These are phyloP conservation scores for Aegotheles bennettii DNA, from an alignment of 2,113 vertebrate genomes.

Conservation along the genomic window DNA sequence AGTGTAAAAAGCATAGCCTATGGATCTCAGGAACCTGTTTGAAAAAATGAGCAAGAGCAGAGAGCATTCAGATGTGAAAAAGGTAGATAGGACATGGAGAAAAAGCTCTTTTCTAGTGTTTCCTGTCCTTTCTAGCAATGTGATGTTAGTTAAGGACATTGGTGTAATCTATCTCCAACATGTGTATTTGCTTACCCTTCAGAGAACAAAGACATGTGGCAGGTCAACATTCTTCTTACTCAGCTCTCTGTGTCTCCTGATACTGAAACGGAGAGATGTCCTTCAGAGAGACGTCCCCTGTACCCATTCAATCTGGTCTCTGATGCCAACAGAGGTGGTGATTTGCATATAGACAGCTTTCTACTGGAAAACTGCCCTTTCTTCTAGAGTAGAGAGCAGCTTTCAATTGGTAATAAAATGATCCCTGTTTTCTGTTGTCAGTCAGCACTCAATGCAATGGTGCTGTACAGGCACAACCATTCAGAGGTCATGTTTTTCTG, in stretches of 20 bases:
- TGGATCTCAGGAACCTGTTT: neutral
- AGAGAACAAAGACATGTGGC: neutral
- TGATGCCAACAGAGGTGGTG: neutral
- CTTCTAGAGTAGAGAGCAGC: neutral
- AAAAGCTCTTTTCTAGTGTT: neutral
- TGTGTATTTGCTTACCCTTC: neutral
- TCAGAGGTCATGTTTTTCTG: neutral
- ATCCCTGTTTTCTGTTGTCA: neutral
- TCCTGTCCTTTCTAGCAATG: neutral
- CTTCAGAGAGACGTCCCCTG: neutral
- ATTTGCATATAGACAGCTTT: slow-evolving; percentile 31
- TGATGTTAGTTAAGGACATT: neutral
- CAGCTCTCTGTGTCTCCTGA: neutral
- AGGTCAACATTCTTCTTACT: neutral
- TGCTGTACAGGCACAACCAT: neutral
- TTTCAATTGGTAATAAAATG: neutral
- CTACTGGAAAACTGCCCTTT: neutral
- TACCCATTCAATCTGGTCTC: neutral
- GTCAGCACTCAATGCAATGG: neutral
- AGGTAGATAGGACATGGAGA: neutral
- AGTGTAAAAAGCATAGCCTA: neutral
- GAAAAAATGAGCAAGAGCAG: neutral
- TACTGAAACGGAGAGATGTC: neutral
- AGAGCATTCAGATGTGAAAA: neutral
- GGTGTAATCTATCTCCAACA: neutral